These are phyloP conservation scores for western clawed frog (Xenopus tropicalis) DNA, from an alignment of 2,113 vertebrate genomes.

Conservation along the genomic window UCB_Xtro_10.0 CM004446.2:110369001-110369500, in stretches of 20 bases:
- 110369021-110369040: neutral
- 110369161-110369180: slow-evolving; percentile 33
- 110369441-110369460: too few species aligned
- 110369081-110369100: slow-evolving; percentile 8
- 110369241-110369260: neutral
- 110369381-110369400: too few species aligned
- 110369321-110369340: too few species aligned
- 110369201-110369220: slow-evolving; percentile 37
- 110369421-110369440: too few species aligned
- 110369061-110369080: slow-evolving; percentile 9
- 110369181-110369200: slow-evolving; percentile 37
- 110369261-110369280: neutral
- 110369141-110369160: slow-evolving; percentile 40
- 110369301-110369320: neutral
- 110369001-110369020: neutral
- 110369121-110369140: slow-evolving; percentile 8
- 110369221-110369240: slow-evolving; percentile 15
- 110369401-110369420: too few species aligned
- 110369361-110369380: too few species aligned
- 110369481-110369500: too few species aligned
- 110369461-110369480: too few species aligned
- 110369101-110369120: slow-evolving; percentile 8
- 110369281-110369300: neutral
- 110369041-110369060: neutral
- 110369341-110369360: too few species aligned